Base-by-base conservation (phyloP, 2,888 invertebrate species). In the Epistrophe grossulariae region DNA sequence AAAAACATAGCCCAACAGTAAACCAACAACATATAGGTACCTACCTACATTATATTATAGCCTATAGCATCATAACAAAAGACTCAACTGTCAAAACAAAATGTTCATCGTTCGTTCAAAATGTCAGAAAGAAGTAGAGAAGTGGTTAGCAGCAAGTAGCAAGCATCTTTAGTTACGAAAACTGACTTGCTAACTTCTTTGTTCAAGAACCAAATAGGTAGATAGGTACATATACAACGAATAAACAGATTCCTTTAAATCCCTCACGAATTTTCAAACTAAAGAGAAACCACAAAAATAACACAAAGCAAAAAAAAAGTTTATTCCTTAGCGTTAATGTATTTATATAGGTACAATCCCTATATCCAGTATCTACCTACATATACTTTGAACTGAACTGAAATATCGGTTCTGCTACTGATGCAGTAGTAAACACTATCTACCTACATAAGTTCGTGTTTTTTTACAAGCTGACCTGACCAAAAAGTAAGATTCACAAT, bases 41-140 rank as follows among this genome's bases (percentile, higher is more conserved):
- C 1, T 24, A 24, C 24, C 1, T 24, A 24, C 24, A 24, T 24
- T 24, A 24, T 24, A 3, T 24, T 15, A 7, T n/a, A 8, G 8
- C 15, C 24, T 40, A 17, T 40, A 19, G 4, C 40, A 38, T 57
- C 64, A 72, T 43, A 48, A 38, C 48, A 64, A 78, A 72, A 64
- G 57, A 38, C 62, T 72, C 76, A 55, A 55, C 80, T 70, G 70
- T 70, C 70, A 70, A 68, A 57, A 73, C 45, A 45, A 24, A 62
- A 48, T 68, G 78, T 71, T 66, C 71, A 78, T 66, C 57, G 78
- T 48, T 82, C 71, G 59, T 50, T 79, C 73, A 78, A 85, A 85
- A 78, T 85, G 82, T 85, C 81, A 31, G 38, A 17, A 50, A 57
- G 24, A 31, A 72, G n/a, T n/a, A 28, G 52, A 38, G 52, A 38